These are phyloP conservation scores for Mycalesis mineus DNA, from an alignment of 2,888 invertebrate genomes.

Conservation along the genomic window DNA sequence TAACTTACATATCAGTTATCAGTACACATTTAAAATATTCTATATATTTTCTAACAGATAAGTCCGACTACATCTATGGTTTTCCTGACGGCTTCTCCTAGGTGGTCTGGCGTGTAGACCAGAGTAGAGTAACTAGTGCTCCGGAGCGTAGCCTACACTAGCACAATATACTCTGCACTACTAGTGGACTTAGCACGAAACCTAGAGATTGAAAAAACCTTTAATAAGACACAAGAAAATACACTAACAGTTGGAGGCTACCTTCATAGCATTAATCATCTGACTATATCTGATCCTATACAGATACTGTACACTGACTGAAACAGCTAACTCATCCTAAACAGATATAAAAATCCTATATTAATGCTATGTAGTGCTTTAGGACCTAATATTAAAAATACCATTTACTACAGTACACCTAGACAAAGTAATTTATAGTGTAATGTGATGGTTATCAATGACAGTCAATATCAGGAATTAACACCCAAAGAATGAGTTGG, in stretches of 20 bases:
- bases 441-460: slow-evolving; percentile 19
- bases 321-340: slow-evolving; percentile 34
- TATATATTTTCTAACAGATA: slow-evolving; percentile 59
- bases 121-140: slow-evolving; percentile 74
- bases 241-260: slow-evolving; percentile 54
- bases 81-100: slow-evolving; percentile 75
- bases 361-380: slow-evolving; percentile 72
- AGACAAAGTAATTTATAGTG: slow-evolving; percentile 12
- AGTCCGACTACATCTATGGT: slow-evolving; percentile 65
- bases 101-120: slow-evolving; percentile 72
- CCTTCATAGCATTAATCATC: slow-evolving; percentile 72
- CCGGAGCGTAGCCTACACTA: slow-evolving; percentile 79
- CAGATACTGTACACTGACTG: slow-evolving; percentile 39
- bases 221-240: slow-evolving; percentile 58
- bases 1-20: slow-evolving; percentile 73
- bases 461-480: not conserved
- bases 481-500: not conserved
- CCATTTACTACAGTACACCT: slow-evolving; percentile 13
- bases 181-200: slow-evolving; percentile 79
- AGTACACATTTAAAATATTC: slow-evolving; percentile 67
- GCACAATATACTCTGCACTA: slow-evolving; percentile 74
- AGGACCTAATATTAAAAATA: slow-evolving; percentile 18
- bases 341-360: slow-evolving; percentile 40
- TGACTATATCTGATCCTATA: slow-evolving; percentile 46
- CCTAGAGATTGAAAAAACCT: slow-evolving; percentile 78